Percentiles rank a stretch among this genome's conserved stretches.
Conservation (phyloP, 2,113 vertebrate species). For the Taxidea taxus region DNA sequence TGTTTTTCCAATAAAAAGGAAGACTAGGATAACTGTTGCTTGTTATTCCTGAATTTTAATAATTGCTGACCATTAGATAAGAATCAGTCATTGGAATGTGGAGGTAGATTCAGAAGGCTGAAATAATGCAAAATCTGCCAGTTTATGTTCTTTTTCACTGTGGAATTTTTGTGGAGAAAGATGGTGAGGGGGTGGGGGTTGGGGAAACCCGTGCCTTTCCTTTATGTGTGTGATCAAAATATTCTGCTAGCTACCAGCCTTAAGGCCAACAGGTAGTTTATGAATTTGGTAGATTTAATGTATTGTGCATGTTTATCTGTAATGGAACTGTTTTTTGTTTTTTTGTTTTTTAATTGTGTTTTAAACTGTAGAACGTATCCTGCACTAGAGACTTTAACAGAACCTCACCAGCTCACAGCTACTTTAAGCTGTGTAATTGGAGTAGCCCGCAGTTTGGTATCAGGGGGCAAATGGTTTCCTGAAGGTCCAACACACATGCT, state of each 20-base stretch:
- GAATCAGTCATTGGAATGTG: neutral
- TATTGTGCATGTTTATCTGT: neutral
- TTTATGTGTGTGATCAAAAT: conserved; percentile 11
- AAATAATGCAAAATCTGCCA: neutral
- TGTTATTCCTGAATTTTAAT: neutral
- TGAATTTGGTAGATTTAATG: conserved; percentile 21
- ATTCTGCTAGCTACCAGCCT: neutral
- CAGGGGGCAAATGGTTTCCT: conserved; percentile 92
- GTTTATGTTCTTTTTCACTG: neutral
- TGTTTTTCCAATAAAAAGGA: neutral
- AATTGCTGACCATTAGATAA: neutral
- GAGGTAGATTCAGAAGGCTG: neutral
- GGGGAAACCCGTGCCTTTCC: neutral
- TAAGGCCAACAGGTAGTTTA: neutral
- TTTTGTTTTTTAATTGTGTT: conserved; percentile 16
- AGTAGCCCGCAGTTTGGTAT: conserved; percentile 95
- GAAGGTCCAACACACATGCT: conserved; percentile 98
- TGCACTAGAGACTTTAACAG: conserved; percentile 96
- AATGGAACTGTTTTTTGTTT: neutral
- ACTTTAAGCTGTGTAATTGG: conserved; percentile 99
- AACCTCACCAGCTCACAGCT: conserved; percentile 98
- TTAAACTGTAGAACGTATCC: conserved; percentile 91
- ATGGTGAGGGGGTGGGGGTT: neutral
- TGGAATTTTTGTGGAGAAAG: neutral
- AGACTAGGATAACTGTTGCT: neutral